Evolutionary conservation across 1,140 invertebrate genomes (phyloP), one percentile per base, ranked within the genome.

Genomic region (Bombus pyrosoma): DNA sequence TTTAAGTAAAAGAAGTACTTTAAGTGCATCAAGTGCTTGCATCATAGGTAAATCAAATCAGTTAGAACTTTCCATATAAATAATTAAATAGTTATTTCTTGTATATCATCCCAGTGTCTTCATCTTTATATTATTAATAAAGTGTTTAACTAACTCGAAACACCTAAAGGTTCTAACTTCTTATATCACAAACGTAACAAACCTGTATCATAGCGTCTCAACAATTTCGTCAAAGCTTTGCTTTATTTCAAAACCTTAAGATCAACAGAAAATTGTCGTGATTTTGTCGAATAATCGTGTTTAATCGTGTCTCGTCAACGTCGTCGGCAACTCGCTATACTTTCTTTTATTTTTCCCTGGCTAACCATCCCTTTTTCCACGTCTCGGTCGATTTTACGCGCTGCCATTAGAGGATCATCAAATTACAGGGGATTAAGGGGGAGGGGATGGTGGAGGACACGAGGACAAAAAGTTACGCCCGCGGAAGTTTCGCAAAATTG

Each of bases 341-440:
- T 62, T 62, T n/a, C 59, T 5, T n/a, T n/a, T n/a, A 62, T 62
- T 62, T 62, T 62, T n/a, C 28, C 66, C 43, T 69, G 66, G 18
- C 2, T 37, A 22, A 12, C 34, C 32, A 37, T 4, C 18, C 9
- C 32, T 47, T 15, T 59, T 73, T 3, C 5, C 6, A 8, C 10
- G 59, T 78, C 74, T 78, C 74, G 74, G 74, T 78, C 82, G 62
- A 83, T 83, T 83, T 83, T 83, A 78, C 69, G 37, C 74, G 37
- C 34, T 68, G 47, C 74, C 43, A 83, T 83, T 83, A 83, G 66
- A 25, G 64, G 82, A 83, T 83, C 59, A 83, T 83, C 64, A 77
- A 83, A 83, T 78, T 83, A 83, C 82, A 32, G 43, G 22, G 74
- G 47, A 53, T 53, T 22, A 53, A 53, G 18, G 1, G 8, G 9